These are phyloP conservation scores for Protobothrops flavoviridis DNA, from an alignment of 2,113 vertebrate genomes.

Conservation along the genomic window DNA sequence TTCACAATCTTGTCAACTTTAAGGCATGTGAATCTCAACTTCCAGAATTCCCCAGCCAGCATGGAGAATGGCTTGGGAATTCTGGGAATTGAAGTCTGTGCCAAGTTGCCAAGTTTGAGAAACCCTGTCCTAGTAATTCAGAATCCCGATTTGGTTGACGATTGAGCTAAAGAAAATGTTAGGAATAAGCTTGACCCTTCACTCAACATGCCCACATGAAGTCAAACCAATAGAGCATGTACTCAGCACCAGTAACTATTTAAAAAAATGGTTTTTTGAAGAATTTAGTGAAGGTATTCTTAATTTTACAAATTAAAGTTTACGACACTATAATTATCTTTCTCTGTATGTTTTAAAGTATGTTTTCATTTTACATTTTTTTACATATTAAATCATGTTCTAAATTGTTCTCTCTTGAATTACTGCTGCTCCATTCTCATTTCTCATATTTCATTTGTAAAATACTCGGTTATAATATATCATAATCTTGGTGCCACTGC, in stretches of 20 bases:
- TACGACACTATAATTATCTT: not conserved
- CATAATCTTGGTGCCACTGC: not conserved
- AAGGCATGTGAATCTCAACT: not conserved
- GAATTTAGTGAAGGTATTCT: not conserved
- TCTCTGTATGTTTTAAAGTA: not conserved
- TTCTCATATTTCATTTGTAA: conserved; percentile 14
- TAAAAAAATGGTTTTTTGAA: not conserved
- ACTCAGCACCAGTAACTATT: not conserved
- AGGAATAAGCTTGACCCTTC: not conserved
- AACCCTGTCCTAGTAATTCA: not conserved
- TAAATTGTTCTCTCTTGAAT: not conserved
- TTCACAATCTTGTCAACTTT: not conserved
- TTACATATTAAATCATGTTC: not conserved
- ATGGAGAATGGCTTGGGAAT: not conserved
- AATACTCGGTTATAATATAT: not conserved
- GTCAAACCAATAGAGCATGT: not conserved
- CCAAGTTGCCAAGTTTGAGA: not conserved
- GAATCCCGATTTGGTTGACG: not conserved
- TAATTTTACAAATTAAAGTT: not conserved
- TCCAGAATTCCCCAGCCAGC: not conserved
- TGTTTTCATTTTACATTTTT: not conserved
- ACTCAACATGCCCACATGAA: not conserved
- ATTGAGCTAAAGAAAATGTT: not conserved
- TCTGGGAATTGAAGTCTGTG: not conserved
- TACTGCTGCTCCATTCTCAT: not conserved